Base-by-base conservation (phyloP, 1,140 invertebrate species). In the Anoplophora glabripennis region DNA sequence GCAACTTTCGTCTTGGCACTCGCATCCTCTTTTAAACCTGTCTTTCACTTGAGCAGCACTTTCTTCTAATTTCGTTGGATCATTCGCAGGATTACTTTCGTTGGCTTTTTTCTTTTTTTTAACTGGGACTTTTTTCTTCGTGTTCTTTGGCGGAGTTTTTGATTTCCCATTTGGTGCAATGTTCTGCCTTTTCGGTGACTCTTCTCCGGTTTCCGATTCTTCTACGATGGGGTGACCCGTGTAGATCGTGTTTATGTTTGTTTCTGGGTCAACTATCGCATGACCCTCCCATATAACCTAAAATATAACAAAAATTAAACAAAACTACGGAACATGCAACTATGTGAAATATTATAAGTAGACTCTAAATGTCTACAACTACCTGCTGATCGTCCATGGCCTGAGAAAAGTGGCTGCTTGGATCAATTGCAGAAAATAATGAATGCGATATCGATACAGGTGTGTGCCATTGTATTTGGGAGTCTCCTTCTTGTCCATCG, bases 1-100 rank as follows among this genome's bases (percentile, higher is more conserved):
- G 67, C 88, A 90, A 66, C 84, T 87, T 59, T 84, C 81, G 55
- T 88, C 87, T 68, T 86, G 85, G 69, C 88, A 90, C 66, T 90
- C 88, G 68, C 89, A 90, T 36, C 88, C 88, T 61, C 81, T 78
- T 61, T 80, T 81, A 69, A 90, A 84, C 57, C 86, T 79, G 64
- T 85, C 81, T 66, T 83, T 80, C 1, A 90, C 88, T 78, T 89
- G 80, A 5, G 72, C 69, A 9, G 78, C 77, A 71, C 75, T 82
- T 51, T 83, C 80, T 70, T 86, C 84, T 35, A 85, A 65, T 68
- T 78, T 79, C 3, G 79, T 82, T 2, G 79, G 71, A 37, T 82
- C 78, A 57, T 66, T 67, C 11, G 48, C 35, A 17, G 34, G 35
- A 11, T 14, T 42, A 8, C 9, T 65, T 10, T 60, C 48, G 46